A percentile compares a stretch with the other conserved stretches of the same genome.
These are phyloP conservation scores for Dendrolimus punctatus DNA, from an alignment of 1,140 invertebrate genomes.

Conservation along the genomic window DNA sequence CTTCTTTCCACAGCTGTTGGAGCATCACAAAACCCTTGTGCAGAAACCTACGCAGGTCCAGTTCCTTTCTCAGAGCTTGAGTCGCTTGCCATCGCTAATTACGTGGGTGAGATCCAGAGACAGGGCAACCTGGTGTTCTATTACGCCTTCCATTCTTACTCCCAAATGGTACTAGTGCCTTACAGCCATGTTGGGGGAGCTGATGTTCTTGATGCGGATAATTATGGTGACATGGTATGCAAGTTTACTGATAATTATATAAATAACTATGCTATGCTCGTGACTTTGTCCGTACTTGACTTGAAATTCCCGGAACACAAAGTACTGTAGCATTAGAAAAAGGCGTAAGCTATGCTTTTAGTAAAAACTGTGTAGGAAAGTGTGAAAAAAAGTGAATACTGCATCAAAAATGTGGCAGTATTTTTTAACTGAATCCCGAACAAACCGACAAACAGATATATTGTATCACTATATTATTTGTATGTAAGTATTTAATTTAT, in stretches of 20 bases:
- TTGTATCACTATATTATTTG: too few species aligned
- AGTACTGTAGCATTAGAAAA: too few species aligned
- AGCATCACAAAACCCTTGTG: slow-evolving; percentile 78
- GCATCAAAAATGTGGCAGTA: too few species aligned
- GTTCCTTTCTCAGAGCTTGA: slow-evolving; percentile 83
- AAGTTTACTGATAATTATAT: neutral
- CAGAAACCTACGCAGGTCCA: slow-evolving; percentile 80
- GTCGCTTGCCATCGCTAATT: slow-evolving; percentile 74
- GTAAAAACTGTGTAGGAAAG: too few species aligned
- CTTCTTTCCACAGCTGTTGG: slow-evolving; percentile 69
- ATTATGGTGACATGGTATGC: slow-evolving; percentile 76
- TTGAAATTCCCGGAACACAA: too few species aligned
- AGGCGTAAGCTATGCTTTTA: too few species aligned
- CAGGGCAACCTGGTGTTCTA: slow-evolving; percentile 74
- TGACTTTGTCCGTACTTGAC: too few species aligned
- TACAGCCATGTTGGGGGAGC: slow-evolving; percentile 69
- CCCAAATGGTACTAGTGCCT: slow-evolving; percentile 74
- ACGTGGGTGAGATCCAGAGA: slow-evolving; percentile 57
- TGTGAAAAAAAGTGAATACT: too few species aligned
- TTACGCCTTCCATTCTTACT: slow-evolving; percentile 82
- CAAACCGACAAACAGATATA: too few species aligned
- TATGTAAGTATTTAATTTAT: too few species aligned
- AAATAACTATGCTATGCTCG: too few species aligned
- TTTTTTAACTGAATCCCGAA: too few species aligned
- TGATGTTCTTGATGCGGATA: slow-evolving; percentile 63